A percentile compares a stretch with the other conserved stretches of the same genome.
Conservation (phyloP, 2,888 invertebrate genomes). For the Norana najaformis region DNA sequence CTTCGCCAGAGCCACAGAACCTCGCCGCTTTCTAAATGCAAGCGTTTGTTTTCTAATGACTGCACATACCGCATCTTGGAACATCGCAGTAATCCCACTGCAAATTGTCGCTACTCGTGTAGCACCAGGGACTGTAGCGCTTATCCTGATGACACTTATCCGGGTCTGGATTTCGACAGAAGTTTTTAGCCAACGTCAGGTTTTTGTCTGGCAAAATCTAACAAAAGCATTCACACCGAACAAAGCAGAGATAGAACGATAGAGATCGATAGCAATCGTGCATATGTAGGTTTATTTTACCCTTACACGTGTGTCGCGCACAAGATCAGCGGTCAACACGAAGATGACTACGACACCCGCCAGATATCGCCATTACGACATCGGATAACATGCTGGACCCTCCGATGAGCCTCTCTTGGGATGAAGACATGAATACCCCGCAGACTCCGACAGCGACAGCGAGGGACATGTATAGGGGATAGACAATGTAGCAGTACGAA, state of each 20-base stretch:
- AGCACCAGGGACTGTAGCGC: neutral
- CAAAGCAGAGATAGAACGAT: neutral
- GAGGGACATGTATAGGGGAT: no score
- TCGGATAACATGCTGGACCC: no score
- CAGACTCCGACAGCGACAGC: no score
- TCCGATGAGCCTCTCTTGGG: no score
- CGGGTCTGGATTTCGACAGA: slow-evolving; percentile 16
- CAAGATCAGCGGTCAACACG: no score
- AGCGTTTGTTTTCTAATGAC: no score
- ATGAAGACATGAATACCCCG: no score
- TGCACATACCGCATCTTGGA: neutral
- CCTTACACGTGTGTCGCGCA: no score
- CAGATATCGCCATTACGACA: no score
- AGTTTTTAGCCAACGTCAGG: neutral
- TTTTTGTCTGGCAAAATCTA: slow-evolving; percentile 8
- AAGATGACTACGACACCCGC: no score
- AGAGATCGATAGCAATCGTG: neutral
- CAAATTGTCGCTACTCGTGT: neutral
- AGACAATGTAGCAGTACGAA: no score
- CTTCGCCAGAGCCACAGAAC: neutral
- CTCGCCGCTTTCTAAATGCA: neutral
- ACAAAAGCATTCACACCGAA: neutral
- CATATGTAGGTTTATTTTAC: no score
- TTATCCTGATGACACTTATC: neutral
- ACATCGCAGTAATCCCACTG: neutral